phyloP scores from a whole-genome alignment of 2,797 vertebrate genomes.

The Gallirallus australis region DNA sequence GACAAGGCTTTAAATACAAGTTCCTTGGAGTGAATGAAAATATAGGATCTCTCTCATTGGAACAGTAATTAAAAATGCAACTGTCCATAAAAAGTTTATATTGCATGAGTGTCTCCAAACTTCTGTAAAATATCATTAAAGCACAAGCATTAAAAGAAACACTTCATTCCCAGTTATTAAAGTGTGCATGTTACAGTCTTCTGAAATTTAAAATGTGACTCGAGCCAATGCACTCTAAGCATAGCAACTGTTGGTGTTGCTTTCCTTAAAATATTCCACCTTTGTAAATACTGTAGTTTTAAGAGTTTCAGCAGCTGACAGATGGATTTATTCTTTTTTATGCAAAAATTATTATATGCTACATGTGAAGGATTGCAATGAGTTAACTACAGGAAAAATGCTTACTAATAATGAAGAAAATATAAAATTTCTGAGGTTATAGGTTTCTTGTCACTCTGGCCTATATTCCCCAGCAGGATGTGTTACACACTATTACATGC shows the following conservation, averaged over 20 bases:
- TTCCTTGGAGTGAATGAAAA: conserved; percentile 63
- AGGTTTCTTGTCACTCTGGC: background rate
- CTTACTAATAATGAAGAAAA: background rate
- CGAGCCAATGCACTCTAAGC: background rate
- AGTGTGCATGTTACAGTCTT: background rate
- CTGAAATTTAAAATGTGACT: conserved; percentile 1
- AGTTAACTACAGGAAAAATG: background rate
- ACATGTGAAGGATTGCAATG: background rate
- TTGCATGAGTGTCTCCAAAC: conserved; percentile 44
- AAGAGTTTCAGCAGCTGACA: conserved; percentile 8
- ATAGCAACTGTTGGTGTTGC: background rate
- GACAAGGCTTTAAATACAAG: conserved; percentile 66
- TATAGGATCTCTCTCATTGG: conserved; percentile 41
- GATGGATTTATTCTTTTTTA: conserved; percentile 1
- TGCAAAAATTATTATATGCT: background rate
- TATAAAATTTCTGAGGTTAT: background rate
- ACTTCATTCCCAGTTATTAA: background rate
- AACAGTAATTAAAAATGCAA: conserved; percentile 75
- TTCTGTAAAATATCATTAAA: conserved; percentile 58
- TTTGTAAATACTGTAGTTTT: background rate
- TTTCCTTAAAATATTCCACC: conserved; percentile 17
- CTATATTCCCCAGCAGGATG: background rate
- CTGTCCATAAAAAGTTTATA: conserved; percentile 58
- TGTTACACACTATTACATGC: background rate
- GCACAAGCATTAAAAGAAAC: conserved; percentile 28